These are phyloP conservation scores for Lithophane semibrunnea DNA, from an alignment of 2,888 invertebrate genomes.

Conservation along the genomic window DNA sequence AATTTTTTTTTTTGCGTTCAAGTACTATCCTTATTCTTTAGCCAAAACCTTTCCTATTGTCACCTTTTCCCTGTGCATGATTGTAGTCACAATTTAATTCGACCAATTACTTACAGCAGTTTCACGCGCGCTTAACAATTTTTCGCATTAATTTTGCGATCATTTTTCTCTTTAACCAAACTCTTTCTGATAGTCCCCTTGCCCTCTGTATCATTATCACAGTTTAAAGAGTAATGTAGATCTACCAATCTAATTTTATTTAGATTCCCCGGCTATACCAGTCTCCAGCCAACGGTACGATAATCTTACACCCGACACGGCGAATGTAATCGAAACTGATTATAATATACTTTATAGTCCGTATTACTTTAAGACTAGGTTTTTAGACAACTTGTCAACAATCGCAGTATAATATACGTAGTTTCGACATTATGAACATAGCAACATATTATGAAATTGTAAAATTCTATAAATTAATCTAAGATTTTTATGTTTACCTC, in stretches of 20 bases:
- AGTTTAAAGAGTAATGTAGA: background rate
- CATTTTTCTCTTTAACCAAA: background rate
- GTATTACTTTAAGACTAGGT: slow-evolving; percentile 77
- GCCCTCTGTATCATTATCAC: background rate
- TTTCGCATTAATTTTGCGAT: too few species aligned
- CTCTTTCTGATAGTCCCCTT: background rate
- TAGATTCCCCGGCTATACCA: slow-evolving; percentile 22
- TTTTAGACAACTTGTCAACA: slow-evolving; percentile 79
- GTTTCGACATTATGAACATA: slow-evolving; percentile 69
- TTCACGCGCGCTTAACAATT: too few species aligned
- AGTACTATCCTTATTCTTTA: background rate
- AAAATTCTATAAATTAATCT: slow-evolving; percentile 70
- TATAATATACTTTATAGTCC: slow-evolving; percentile 65
- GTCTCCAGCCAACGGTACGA: slow-evolving; percentile 37
- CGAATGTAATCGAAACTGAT: slow-evolving; percentile 61
- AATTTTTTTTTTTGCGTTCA: background rate
- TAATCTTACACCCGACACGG: slow-evolving; percentile 70
- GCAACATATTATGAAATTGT: slow-evolving; percentile 73
- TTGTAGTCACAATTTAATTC: too few species aligned
- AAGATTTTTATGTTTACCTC: slow-evolving; percentile 56
- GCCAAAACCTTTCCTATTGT: too few species aligned
- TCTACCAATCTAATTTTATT: too few species aligned
- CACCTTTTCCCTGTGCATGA: too few species aligned
- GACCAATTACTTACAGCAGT: too few species aligned
- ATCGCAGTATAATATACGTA: slow-evolving; percentile 77